phyloP scores from a whole-genome alignment of 2,888 invertebrate species.

The Drymonia ruficornis region DNA sequence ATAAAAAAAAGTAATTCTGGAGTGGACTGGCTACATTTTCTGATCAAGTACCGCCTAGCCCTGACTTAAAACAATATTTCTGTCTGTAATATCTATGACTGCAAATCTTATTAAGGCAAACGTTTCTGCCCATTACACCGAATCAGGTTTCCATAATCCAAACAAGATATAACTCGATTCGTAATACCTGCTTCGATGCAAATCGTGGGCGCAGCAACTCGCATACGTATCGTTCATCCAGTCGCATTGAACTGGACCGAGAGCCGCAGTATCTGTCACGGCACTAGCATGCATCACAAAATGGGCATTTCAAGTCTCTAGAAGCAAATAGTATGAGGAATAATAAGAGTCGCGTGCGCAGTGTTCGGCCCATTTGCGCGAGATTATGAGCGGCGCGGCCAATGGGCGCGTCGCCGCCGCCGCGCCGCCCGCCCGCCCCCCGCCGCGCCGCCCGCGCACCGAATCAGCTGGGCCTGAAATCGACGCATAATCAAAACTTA shows the following conservation, averaged over 20 bases:
- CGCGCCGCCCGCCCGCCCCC: slow-evolving; percentile 31
- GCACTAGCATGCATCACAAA: slow-evolving; percentile 22
- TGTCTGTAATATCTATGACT: neutral
- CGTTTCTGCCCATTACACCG: slow-evolving; percentile 5
- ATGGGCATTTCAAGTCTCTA: slow-evolving; percentile 33
- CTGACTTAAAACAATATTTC: neutral
- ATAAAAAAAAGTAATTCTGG: too few relatives aligned
- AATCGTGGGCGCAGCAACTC: slow-evolving; percentile 17
- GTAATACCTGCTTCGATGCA: slow-evolving; percentile 17
- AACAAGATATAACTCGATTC: slow-evolving; percentile 22
- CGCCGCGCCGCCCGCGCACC: slow-evolving; percentile 23
- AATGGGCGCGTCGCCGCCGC: slow-evolving; percentile 39
- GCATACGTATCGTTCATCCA: slow-evolving; percentile 20
- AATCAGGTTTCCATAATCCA: slow-evolving; percentile 11
- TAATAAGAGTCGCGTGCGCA: slow-evolving; percentile 55
- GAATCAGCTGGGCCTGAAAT: slow-evolving; percentile 55
- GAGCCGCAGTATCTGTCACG: slow-evolving; percentile 17
- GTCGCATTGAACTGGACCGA: slow-evolving; percentile 22
- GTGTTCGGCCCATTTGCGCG: slow-evolving; percentile 55
- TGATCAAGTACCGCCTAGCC: too few relatives aligned
- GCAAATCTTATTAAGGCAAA: slow-evolving; percentile 10
- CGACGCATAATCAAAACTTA: slow-evolving; percentile 58
- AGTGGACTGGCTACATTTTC: too few relatives aligned
- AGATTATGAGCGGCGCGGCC: slow-evolving; percentile 53
- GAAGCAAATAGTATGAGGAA: slow-evolving; percentile 37